Base-by-base conservation (phyloP, 2,888 invertebrate genomes). In the Lasioglossum pauxillum region DNA sequence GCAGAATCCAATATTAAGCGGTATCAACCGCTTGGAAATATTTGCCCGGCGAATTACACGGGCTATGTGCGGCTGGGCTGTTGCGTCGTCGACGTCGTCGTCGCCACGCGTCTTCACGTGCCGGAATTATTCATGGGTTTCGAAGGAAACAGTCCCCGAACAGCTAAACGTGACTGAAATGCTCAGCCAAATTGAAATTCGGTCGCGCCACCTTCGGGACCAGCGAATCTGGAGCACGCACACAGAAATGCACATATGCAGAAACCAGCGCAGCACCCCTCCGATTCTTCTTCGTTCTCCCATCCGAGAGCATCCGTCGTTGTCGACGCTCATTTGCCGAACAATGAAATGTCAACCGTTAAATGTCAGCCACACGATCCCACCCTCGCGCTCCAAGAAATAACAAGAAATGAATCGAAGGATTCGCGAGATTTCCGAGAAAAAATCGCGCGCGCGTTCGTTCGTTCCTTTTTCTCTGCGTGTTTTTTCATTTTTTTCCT, bases 271-370 rank as follows among this genome's bases (percentile, higher is more conserved):
- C 64, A 31, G 3, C 10, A 23, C 16, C 49, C n/a, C 64, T 46
- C 78, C 38, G 60, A 73, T 75, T 64, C 31, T 77, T 75, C 31
- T 19, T 19, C 35, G 19, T 19, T 38, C 41, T 38, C 23, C n/a
- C 41, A 41, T 38, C 69, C 41, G 31, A 38, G 76, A 46, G 64
- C 72, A 85, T 41, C 57, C 41, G 38, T 71, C 57, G 64, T 72
- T 79, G 60, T n/a, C 38, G 78, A 35, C 60, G 76, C 84, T 88
- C 84, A 78, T 86, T 90, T 84, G 64, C 46, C 73, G 64, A 67
- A 80, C 82, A 85, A 89, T 86, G 88, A 92, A 93, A 93, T 92
- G 90, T 92, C 91, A 91, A 89, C 88, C 91, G 90, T 90, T 92
- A 92, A 93, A 93, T 89, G 91, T 93, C 92, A 91, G 80, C 53